Evolutionary conservation across 2,888 invertebrate species (phyloP).

Genomic region (Polydrusus tereticollis): DNA sequence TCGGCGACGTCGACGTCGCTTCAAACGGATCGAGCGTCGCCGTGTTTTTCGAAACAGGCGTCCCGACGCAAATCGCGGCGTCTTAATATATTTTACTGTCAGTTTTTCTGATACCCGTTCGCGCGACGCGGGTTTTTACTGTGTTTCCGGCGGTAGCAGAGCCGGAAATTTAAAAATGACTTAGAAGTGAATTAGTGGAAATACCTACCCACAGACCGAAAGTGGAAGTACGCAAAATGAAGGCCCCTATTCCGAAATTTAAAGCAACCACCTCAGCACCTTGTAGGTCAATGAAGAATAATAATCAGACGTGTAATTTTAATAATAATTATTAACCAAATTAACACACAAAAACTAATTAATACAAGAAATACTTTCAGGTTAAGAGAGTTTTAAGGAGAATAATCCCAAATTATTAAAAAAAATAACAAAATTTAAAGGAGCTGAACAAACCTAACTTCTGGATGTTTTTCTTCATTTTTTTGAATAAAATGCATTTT

Average conservation of each 20-base stretch:
- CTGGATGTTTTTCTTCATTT: no score
- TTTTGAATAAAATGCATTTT: no score
- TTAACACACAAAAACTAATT: no score
- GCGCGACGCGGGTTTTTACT: constrained; percentile 26
- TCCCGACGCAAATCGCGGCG: constrained; percentile 42
- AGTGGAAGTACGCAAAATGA: constrained; percentile 50
- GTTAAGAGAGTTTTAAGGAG: no score
- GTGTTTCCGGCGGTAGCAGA: constrained; percentile 11
- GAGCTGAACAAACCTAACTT: no score
- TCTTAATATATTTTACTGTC: constrained; percentile 42
- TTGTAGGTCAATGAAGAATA: no score
- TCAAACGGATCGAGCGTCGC: constrained; percentile 32
- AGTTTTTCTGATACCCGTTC: constrained; percentile 32
- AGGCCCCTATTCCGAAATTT: constrained; percentile 76
- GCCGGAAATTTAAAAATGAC: constrained; percentile 17
- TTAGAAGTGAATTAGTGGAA: constrained; percentile 19
- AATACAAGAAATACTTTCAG: no score
- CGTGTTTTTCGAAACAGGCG: constrained; percentile 29
- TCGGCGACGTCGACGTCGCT: constrained; percentile 27
- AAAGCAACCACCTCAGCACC: constrained; percentile 83
- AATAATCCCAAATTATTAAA: no score
- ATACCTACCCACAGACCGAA: neutral
- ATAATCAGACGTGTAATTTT: no score
- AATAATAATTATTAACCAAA: no score
- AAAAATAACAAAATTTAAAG: no score